phyloP scores from a whole-genome alignment of 2,888 invertebrate genomes.

The Rhaphigaster nebulosa region DNA sequence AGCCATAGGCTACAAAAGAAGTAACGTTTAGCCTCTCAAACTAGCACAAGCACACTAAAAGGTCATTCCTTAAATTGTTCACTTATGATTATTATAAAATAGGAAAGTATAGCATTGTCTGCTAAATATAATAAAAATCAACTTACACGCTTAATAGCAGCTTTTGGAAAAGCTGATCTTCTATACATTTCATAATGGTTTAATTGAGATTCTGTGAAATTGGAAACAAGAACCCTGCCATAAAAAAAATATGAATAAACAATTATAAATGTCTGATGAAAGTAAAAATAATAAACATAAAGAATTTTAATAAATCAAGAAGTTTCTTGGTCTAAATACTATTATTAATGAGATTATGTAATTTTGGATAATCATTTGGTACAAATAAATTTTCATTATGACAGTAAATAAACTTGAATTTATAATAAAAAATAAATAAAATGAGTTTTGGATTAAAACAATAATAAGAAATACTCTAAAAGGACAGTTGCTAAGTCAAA shows the following conservation, averaged over 20 bases:
- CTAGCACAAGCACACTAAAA: no score
- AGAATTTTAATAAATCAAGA: not conserved
- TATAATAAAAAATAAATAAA: no score
- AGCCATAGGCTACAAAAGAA: not conserved
- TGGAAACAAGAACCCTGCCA: conserved; percentile 93
- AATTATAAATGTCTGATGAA: not conserved
- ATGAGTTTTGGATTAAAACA: no score
- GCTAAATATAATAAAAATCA: conserved; percentile 36
- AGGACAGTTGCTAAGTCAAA: no score
- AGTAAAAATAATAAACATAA: not conserved
- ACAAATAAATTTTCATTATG: not conserved
- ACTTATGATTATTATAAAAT: no score
- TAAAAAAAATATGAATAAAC: conserved; percentile 23
- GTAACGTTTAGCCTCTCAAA: no score
- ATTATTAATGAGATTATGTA: not conserved
- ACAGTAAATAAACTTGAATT: no score
- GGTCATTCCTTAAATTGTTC: no score
- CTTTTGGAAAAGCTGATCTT: conserved; percentile 96
- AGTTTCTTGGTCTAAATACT: not conserved
- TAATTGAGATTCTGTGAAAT: conserved; percentile 98
- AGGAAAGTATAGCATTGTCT: not conserved
- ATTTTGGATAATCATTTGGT: not conserved
- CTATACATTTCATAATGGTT: conserved; percentile 99
- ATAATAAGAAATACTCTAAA: no score
- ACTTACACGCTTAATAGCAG: conserved; percentile 90